These are phyloP conservation scores for Zonitis immaculata DNA, from an alignment of 2,888 invertebrate species.

Conservation along the genomic window DNA sequence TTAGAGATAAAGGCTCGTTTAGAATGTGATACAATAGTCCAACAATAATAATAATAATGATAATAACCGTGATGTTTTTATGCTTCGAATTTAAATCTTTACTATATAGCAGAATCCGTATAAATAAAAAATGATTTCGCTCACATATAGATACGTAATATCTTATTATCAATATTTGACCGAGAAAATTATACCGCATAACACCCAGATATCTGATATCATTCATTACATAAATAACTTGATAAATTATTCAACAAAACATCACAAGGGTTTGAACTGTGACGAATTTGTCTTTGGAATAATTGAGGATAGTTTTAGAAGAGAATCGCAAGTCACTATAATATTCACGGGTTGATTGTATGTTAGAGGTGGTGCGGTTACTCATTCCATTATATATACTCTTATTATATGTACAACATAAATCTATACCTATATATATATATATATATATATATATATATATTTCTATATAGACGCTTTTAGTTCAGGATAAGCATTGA, in stretches of 20 bases:
- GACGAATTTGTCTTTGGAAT: conserved; percentile 3
- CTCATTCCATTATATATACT: not conserved
- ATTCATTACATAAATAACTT: not conserved
- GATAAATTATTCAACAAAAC: not conserved
- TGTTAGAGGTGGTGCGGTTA: not conserved
- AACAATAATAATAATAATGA: not conserved
- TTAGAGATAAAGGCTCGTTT: conserved; percentile 4
- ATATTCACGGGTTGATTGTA: not conserved
- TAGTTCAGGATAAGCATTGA: conserved; percentile 39
- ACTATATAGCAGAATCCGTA: not conserved
- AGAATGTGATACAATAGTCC: conserved; percentile 24
- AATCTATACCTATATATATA: not conserved
- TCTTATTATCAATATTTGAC: not conserved
- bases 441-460: not conserved
- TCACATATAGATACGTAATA: too few relatives aligned
- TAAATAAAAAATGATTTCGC: not conserved
- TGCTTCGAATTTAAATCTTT: not conserved
- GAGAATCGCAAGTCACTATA: not conserved
- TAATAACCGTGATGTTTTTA: too few relatives aligned
- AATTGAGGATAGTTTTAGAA: not conserved
- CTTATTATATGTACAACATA: not conserved
- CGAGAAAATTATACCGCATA: not conserved
- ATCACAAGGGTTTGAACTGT: not conserved
- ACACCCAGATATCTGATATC: not conserved
- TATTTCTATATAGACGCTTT: not conserved